A percentile compares a stretch with the other conserved stretches of the same genome.
phyloP scores from a whole-genome alignment of 2,888 invertebrate species.

The Phyto melanocephala region DNA sequence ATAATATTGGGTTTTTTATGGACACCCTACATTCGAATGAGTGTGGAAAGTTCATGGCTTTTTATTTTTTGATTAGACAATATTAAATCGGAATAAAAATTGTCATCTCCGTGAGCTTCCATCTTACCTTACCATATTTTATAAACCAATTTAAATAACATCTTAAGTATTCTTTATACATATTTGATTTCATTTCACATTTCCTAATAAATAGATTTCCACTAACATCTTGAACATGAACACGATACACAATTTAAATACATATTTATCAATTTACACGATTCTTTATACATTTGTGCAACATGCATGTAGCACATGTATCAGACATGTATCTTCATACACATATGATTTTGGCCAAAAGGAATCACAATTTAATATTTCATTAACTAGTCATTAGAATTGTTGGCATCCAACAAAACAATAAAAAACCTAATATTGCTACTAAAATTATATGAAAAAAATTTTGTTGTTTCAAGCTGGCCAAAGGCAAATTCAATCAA shows the following conservation, averaged over 20 bases:
- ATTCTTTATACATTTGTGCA: slow-evolving; percentile 12
- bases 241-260: slow-evolving; percentile 19
- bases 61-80: too few relatives aligned
- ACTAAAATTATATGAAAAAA: slow-evolving; percentile 37
- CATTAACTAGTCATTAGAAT: slow-evolving; percentile 63
- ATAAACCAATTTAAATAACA: too few relatives aligned
- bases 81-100: too few relatives aligned
- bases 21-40: too few relatives aligned
- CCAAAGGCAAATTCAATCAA: slow-evolving; percentile 62
- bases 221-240: neutral
- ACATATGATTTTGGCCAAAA: slow-evolving; percentile 29
- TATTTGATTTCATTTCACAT: neutral
- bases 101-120: too few relatives aligned
- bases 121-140: too few relatives aligned
- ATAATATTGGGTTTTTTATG: too few relatives aligned
- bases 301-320: slow-evolving; percentile 16
- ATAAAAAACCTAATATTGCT: slow-evolving; percentile 14
- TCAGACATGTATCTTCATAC: neutral
- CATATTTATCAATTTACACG: slow-evolving; percentile 37
- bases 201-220: neutral
- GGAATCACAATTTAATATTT: slow-evolving; percentile 61
- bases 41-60: too few relatives aligned
- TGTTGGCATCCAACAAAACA: slow-evolving; percentile 21
- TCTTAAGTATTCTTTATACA: too few relatives aligned
- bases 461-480: neutral